A percentile compares a stretch with the other conserved stretches of the same genome.
phyloP scores from a whole-genome alignment of 2,113 vertebrate genomes.

The Falco punctatus region DNA sequence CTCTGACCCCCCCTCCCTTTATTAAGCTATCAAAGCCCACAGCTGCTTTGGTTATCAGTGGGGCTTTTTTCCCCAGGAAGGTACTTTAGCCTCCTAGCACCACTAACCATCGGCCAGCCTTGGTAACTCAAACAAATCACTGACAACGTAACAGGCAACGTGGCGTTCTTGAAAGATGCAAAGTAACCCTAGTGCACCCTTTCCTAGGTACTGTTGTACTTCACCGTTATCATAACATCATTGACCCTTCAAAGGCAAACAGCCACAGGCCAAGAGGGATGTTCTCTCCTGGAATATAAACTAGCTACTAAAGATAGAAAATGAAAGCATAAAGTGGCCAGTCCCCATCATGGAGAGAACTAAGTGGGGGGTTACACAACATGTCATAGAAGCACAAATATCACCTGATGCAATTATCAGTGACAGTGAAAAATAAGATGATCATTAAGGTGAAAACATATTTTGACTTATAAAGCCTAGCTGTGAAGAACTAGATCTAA shows the following conservation, averaged over 20 bases:
- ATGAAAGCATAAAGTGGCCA: background rate
- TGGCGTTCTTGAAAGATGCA: background rate
- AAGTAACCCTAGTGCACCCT: background rate
- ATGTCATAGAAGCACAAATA: background rate
- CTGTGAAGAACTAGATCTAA: background rate
- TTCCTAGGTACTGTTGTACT: background rate
- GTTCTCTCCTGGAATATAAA: background rate
- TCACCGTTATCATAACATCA: background rate
- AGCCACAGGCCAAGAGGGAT: background rate
- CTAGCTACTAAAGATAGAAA: background rate
- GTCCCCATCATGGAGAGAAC: background rate
- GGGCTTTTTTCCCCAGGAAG: background rate
- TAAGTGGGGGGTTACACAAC: background rate
- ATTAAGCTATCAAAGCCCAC: background rate
- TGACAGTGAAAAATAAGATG: background rate
- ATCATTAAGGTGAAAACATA: background rate
- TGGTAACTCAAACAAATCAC: background rate
- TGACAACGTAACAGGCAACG: fast-evolving
- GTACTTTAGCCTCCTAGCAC: background rate
- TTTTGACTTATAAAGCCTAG: background rate
- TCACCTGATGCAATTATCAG: background rate
- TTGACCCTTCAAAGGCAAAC: background rate
- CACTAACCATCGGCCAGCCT: background rate
- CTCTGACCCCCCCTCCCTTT: background rate
- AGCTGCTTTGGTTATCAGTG: background rate